Evolutionary conservation across 2,113 vertebrate species (phyloP).

Genomic region (Benthochromis sp.): DNA sequence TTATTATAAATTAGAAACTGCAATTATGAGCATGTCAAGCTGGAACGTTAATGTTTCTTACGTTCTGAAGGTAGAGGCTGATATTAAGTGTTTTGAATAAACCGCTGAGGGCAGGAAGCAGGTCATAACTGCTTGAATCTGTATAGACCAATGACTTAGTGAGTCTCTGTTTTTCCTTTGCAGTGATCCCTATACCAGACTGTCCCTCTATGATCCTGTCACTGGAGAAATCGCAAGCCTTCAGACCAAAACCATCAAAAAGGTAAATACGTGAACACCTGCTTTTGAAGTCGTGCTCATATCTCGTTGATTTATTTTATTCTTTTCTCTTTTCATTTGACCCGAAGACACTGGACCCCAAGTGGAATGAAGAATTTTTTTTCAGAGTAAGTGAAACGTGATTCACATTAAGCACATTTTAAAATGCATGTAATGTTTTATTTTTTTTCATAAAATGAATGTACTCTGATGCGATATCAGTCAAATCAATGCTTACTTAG

Average conservation of each 20-base stretch:
- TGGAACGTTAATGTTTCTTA: neutral
- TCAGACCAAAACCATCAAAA: constrained; percentile 94
- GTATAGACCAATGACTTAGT: neutral
- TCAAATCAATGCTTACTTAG: neutral
- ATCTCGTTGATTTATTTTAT: neutral
- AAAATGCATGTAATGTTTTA: neutral
- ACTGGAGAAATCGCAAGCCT: constrained; percentile 82
- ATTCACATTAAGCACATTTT: neutral
- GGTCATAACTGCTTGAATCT: neutral
- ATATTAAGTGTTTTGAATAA: neutral
- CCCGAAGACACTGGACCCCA: constrained; percentile 86
- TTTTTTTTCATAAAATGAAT: neutral
- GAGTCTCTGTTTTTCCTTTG: constrained; percentile 2
- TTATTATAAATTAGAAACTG: neutral
- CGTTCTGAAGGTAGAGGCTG: neutral
- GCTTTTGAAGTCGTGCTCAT: neutral
- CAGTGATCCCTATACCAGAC: constrained; percentile 92
- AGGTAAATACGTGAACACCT: constrained; percentile 67
- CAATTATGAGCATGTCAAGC: neutral
- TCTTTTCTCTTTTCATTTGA: neutral
- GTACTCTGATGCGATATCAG: neutral
- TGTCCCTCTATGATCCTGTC: constrained; percentile 85
- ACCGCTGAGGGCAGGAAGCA: neutral
- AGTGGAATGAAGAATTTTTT: constrained; percentile 94
- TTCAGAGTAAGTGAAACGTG: constrained; percentile 82